Percentiles rank a stretch among this genome's conserved stretches.
phyloP scores from a whole-genome alignment of 1,140 invertebrate genomes.

The Drosophila hydei region DNA sequence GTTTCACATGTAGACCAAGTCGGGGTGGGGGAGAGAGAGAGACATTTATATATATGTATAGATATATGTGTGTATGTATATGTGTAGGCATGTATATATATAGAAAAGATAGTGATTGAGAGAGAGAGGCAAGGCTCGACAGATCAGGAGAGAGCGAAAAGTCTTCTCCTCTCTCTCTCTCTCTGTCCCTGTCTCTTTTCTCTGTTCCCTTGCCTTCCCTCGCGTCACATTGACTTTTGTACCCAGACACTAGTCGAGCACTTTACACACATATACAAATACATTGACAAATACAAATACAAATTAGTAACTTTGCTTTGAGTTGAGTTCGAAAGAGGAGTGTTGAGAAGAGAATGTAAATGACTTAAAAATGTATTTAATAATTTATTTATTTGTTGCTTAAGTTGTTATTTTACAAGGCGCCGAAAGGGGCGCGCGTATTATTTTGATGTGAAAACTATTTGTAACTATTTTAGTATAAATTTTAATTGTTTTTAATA shows the following conservation, averaged over 20 bases:
- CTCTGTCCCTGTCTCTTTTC: constrained; percentile 25
- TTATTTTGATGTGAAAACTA: constrained; percentile 61
- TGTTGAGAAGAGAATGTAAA: constrained; percentile 29
- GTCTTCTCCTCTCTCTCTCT: constrained; percentile 20
- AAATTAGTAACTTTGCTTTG: constrained; percentile 21
- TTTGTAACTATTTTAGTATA: constrained; percentile 54
- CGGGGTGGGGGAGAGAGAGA: constrained; percentile 25
- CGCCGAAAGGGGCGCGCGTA: constrained; percentile 51
- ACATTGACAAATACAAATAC: constrained; percentile 52
- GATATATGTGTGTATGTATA: not conserved
- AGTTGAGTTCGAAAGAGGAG: constrained; percentile 21
- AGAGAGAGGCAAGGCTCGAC: constrained; percentile 15
- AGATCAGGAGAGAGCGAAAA: constrained; percentile 29
- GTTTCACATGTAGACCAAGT: constrained; percentile 49
- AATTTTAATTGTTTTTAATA: constrained; percentile 45
- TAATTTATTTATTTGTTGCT: constrained; percentile 22
- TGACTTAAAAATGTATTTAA: constrained; percentile 37
- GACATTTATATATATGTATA: constrained; percentile 11
- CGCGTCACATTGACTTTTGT: constrained; percentile 56
- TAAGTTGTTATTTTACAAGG: constrained; percentile 61
- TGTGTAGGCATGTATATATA: not conserved
- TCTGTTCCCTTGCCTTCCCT: no score
- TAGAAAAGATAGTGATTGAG: constrained; percentile 7
- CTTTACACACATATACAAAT: constrained; percentile 61
- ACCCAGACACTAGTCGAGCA: constrained; percentile 39